phyloP scores from a whole-genome alignment of 2,888 invertebrate genomes.

The Philereme transversata region DNA sequence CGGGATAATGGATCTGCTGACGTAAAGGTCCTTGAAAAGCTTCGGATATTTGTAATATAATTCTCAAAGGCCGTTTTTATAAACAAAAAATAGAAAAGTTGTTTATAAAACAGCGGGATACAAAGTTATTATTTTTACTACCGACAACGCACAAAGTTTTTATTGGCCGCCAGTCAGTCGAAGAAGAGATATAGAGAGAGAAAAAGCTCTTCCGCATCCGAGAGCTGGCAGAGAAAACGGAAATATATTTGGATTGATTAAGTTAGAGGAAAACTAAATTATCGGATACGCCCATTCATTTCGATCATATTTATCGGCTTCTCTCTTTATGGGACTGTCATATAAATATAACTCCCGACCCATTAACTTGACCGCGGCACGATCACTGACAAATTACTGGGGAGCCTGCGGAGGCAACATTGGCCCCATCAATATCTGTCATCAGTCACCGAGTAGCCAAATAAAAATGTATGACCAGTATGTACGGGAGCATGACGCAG shows the following conservation, averaged over 20 bases:
- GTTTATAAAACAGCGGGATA: slow-evolving; percentile 29
- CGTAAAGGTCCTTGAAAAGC: slow-evolving; percentile 42
- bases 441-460: slow-evolving; percentile 72
- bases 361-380: slow-evolving; percentile 60
- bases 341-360: slow-evolving; percentile 69
- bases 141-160: slow-evolving; percentile 34
- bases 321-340: slow-evolving; percentile 68
- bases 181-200: slow-evolving; percentile 22
- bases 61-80: slow-evolving; percentile 17
- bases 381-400: slow-evolving; percentile 60
- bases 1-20: slow-evolving; percentile 48
- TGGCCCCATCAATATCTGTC: slow-evolving; percentile 78
- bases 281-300: slow-evolving; percentile 61
- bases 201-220: slow-evolving; percentile 30
- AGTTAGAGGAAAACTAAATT: slow-evolving; percentile 51
- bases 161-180: slow-evolving; percentile 33
- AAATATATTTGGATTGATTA: slow-evolving; percentile 46
- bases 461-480: slow-evolving; percentile 73
- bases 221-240: slow-evolving; percentile 41
- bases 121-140: slow-evolving; percentile 31
- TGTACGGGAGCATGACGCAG: slow-evolving; percentile 57
- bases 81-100: slow-evolving; percentile 27
- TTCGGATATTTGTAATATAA: slow-evolving; percentile 28
- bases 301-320: slow-evolving; percentile 62
- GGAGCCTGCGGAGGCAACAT: slow-evolving; percentile 58